These are phyloP conservation scores for Cryptotermes secundus DNA, from an alignment of 1,140 invertebrate species.

Conservation along the genomic window DNA sequence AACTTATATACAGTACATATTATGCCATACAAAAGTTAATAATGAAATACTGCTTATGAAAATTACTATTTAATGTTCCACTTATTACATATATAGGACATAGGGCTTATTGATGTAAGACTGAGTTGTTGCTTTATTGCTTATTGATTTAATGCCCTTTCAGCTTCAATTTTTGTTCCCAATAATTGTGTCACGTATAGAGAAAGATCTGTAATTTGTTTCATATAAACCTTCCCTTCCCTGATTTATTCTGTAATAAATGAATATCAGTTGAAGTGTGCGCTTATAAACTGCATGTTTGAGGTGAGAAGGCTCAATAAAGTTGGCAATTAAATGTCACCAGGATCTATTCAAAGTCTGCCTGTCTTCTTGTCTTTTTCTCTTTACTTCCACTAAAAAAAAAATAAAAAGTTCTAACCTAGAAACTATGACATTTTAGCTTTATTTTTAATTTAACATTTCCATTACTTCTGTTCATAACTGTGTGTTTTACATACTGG, in stretches of 20 bases:
- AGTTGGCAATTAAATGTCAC: background rate
- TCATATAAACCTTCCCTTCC: background rate
- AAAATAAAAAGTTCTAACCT: background rate
- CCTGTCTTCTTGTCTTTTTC: no score
- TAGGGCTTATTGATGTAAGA: conserved; percentile 29
- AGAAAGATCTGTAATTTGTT: background rate
- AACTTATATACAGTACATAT: background rate
- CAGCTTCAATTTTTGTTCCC: background rate
- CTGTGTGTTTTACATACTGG: background rate
- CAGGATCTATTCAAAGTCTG: background rate
- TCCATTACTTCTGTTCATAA: background rate
- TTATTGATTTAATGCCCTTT: background rate
- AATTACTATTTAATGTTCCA: conserved; percentile 6
- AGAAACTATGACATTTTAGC: background rate
- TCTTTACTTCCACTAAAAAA: no score
- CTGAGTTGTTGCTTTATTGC: conserved; percentile 24
- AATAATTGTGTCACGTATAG: background rate
- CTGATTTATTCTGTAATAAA: background rate
- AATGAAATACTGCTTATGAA: background rate
- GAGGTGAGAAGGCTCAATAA: conserved; percentile 29
- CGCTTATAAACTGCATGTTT: conserved; percentile 26
- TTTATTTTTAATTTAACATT: background rate
- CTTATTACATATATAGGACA: background rate
- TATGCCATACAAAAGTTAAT: no score
- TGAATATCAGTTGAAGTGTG: conserved; percentile 24